phyloP scores from a whole-genome alignment of 2,888 invertebrate species.

The Meteorus colon region DNA sequence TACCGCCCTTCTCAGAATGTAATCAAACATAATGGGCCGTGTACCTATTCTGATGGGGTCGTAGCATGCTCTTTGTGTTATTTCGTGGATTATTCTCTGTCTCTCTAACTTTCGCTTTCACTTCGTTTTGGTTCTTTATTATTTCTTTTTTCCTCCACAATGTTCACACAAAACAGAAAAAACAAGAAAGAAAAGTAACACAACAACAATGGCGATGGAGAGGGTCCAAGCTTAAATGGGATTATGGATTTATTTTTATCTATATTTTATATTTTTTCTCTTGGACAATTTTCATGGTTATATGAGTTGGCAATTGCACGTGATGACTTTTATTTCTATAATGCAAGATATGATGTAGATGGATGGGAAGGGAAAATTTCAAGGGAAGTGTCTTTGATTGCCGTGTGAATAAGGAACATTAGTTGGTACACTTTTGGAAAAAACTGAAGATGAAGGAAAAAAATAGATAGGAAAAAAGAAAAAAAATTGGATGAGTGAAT shows the following conservation, averaged over 20 bases:
- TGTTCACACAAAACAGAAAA: neutral
- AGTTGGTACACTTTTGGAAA: neutral
- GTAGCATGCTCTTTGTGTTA: conserved; percentile 28
- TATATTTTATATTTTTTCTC: conserved; percentile 13
- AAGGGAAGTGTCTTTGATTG: neutral
- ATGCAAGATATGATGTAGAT: neutral
- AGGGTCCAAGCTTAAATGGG: conserved; percentile 19
- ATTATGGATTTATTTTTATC: conserved; percentile 15
- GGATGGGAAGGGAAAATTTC: neutral
- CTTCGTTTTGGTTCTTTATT: neutral
- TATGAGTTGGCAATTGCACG: neutral
- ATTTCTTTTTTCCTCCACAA: neutral
- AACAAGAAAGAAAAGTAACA: neutral
- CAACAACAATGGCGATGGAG: neutral
- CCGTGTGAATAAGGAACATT: neutral
- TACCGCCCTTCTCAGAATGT: conserved; percentile 50
- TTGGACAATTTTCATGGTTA: neutral
- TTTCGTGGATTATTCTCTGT: conserved; percentile 11
- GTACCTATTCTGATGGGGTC: conserved; percentile 43
- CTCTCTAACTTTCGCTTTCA: neutral
- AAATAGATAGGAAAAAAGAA: neutral
- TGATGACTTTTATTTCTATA: neutral
- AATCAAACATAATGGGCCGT: conserved; percentile 54
- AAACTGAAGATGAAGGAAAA: neutral
- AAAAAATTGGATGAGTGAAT: conserved; percentile 2